phyloP scores from a whole-genome alignment of 2,888 invertebrate species.

The Drepana falcataria region DNA sequence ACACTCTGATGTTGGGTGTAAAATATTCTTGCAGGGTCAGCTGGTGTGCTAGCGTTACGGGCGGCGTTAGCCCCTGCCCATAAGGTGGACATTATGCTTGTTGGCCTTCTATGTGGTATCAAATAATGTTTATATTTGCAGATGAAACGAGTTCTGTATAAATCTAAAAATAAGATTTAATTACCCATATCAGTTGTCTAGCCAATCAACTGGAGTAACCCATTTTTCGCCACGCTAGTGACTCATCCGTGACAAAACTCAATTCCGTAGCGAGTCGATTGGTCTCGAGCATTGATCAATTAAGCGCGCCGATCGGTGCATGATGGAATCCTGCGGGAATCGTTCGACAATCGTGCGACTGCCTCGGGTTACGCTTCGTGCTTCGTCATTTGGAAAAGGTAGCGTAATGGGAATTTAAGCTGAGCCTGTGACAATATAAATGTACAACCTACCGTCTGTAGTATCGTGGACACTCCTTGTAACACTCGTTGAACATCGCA shows the following conservation, averaged over 20 bases:
- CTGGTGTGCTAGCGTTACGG: no score
- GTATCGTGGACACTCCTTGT: no score
- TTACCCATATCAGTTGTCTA: constrained; percentile 1
- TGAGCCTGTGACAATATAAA: background rate
- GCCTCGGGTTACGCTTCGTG: constrained; percentile 33
- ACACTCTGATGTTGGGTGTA: no score
- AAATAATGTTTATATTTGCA: no score
- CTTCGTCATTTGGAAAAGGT: constrained; percentile 8
- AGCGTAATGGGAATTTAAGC: background rate
- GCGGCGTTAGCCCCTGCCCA: no score
- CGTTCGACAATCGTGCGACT: constrained; percentile 30
- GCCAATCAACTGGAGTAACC: constrained; percentile 24
- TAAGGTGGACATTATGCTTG: no score
- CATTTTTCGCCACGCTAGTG: constrained; percentile 29
- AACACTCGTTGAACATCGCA: no score
- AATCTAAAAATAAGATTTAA: background rate
- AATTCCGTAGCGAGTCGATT: constrained; percentile 69
- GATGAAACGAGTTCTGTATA: background rate
- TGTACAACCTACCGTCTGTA: background rate
- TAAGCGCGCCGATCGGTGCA: constrained; percentile 53
- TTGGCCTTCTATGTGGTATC: no score
- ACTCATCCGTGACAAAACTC: constrained; percentile 51
- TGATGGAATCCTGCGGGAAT: constrained; percentile 70
- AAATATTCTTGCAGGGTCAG: no score
- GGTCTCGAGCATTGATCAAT: constrained; percentile 73